phyloP scores from a whole-genome alignment of 2,888 invertebrate species.

The Eupithecia dodoneata region DNA sequence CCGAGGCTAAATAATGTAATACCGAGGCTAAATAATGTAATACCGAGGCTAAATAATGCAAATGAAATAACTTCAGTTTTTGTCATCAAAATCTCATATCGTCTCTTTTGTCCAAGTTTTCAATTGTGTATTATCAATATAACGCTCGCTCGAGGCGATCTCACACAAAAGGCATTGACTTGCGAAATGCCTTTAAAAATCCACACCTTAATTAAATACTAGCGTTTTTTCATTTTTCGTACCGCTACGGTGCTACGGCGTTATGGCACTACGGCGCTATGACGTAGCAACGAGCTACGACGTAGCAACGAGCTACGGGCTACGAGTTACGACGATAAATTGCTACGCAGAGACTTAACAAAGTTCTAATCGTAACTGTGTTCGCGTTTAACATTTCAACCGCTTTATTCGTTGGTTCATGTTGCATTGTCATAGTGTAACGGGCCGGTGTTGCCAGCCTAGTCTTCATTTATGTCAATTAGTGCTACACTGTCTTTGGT shows the following conservation, averaged over 20 bases:
- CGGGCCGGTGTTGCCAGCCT: background rate
- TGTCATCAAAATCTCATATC: conserved; percentile 13
- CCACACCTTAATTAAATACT: conserved; percentile 60
- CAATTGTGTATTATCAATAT: background rate
- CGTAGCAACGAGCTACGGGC: conserved; percentile 50
- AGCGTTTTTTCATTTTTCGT: conserved; percentile 60
- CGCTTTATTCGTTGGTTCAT: background rate
- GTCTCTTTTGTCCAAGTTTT: background rate
- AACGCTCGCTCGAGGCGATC: conserved; percentile 2
- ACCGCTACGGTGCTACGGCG: conserved; percentile 29
- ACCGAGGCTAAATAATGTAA: background rate
- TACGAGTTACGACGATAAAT: conserved; percentile 33
- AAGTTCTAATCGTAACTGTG: background rate
- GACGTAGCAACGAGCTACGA: conserved; percentile 54
- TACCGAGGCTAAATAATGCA: background rate
- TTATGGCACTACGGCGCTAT: conserved; percentile 11
- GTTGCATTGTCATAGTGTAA: background rate
- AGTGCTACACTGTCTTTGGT: background rate
- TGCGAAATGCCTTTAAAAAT: conserved; percentile 27
- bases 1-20: background rate
- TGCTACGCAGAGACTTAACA: conserved; percentile 5
- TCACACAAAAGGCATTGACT: conserved; percentile 19
- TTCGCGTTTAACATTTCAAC: background rate
- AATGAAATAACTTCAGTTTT: conserved; percentile 1
- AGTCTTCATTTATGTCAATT: background rate